Evolutionary conservation across 2,888 invertebrate species (phyloP).

Genomic region (Asteroscopus sphinx): DNA sequence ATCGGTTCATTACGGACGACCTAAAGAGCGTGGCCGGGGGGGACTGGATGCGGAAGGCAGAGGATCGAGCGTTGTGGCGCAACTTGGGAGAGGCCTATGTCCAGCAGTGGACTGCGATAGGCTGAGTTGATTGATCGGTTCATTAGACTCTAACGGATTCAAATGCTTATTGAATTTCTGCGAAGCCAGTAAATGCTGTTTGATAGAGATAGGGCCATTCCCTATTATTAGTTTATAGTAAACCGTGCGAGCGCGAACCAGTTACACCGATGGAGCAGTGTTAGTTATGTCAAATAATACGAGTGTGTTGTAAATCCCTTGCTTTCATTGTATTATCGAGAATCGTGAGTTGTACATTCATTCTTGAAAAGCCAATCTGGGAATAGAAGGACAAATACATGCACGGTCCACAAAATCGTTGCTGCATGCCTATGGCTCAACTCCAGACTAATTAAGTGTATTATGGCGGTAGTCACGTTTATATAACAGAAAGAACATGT

Average conservation of each 20-base stretch:
- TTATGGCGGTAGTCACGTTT: conserved; percentile 59
- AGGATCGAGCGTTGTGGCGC: too few species aligned
- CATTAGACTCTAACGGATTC: conserved; percentile 44
- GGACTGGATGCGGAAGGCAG: too few species aligned
- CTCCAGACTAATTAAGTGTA: conserved; percentile 63
- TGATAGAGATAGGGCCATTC: conserved; percentile 64
- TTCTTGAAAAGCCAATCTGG: conserved; percentile 72
- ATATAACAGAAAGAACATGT: conserved; percentile 43
- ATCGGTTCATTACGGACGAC: conserved; percentile 51
- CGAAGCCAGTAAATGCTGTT: conserved; percentile 58
- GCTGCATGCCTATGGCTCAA: conserved; percentile 52
- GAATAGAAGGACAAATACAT: conserved; percentile 66
- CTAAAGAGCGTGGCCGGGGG: too few species aligned
- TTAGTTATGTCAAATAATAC: conserved; percentile 73
- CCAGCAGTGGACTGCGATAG: too few species aligned
- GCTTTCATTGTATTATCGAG: conserved; percentile 78
- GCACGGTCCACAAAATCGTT: conserved; percentile 56
- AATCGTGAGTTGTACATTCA: conserved; percentile 78
- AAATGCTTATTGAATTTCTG: conserved; percentile 57
- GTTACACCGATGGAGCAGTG: conserved; percentile 64
- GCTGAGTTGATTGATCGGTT: too few species aligned
- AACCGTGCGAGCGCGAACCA: conserved; percentile 61
- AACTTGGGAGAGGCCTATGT: too few species aligned
- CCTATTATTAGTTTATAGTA: conserved; percentile 62
- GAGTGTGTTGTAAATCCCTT: conserved; percentile 74